A percentile compares a stretch with the other conserved stretches of the same genome.
phyloP scores from a whole-genome alignment of 2,888 invertebrate genomes.

The Ischnus inquisitorius region DNA sequence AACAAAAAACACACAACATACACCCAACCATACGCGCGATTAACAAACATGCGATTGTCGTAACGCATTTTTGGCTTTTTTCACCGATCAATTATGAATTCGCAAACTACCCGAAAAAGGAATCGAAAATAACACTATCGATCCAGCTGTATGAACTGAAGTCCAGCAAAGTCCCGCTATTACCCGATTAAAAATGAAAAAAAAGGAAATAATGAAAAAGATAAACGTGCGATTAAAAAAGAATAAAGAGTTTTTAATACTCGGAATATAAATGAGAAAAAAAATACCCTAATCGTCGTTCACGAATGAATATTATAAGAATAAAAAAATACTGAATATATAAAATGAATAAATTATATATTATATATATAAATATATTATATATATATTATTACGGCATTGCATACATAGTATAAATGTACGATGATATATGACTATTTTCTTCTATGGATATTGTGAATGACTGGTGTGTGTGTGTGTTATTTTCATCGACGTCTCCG shows the following conservation, averaged over 20 bases:
- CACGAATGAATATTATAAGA: slow-evolving; percentile 78
- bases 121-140: slow-evolving; percentile 51
- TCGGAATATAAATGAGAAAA: slow-evolving; percentile 75
- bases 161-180: slow-evolving; percentile 50
- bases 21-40: slow-evolving; percentile 9
- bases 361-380: slow-evolving; percentile 67
- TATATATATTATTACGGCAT: slow-evolving; percentile 73
- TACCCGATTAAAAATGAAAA: slow-evolving; percentile 39
- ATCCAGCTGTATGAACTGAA: slow-evolving; percentile 58
- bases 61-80: slow-evolving; percentile 38
- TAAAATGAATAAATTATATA: slow-evolving; percentile 72
- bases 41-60: slow-evolving; percentile 4
- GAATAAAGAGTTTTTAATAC: slow-evolving; percentile 76
- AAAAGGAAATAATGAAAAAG: slow-evolving; percentile 61
- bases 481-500: slow-evolving; percentile 70
- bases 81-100: slow-evolving; percentile 31
- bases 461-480: slow-evolving; percentile 75
- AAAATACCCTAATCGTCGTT: slow-evolving; percentile 80
- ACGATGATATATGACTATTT: slow-evolving; percentile 80
- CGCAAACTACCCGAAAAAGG: slow-evolving; percentile 21
- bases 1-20: slow-evolving; percentile 16
- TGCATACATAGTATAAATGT: slow-evolving; percentile 78
- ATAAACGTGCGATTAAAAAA: slow-evolving; percentile 56
- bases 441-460: slow-evolving; percentile 83
- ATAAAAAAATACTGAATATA: slow-evolving; percentile 71